Evolutionary conservation across 2,113 vertebrate species (phyloP), one percentile per base, ranked within the genome.

Genomic region (Tetraodon nigroviridis): DNA sequence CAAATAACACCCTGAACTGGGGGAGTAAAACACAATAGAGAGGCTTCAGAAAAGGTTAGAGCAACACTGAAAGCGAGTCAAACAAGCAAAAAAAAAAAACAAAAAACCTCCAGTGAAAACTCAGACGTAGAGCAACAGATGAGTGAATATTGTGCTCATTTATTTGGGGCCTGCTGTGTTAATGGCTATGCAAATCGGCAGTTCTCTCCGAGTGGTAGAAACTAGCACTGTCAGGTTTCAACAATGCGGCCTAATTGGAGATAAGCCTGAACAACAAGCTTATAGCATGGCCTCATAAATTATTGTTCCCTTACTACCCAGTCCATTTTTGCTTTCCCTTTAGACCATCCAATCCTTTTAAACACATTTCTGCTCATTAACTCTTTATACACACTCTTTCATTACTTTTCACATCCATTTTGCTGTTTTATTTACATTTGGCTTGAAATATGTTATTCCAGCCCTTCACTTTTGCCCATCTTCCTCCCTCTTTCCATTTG

Each of bases 171-270:
- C 80, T 64, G 76, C 78, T 85, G 83, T 71, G 82, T 83, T 87
- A 88, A 88, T 87, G 79, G 83, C 69, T 79, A 71, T 80, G 81
- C 74, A 86, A 85, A 88, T 82, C 73, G 80, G 83, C 78, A 51
- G 68, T 73, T 85, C 80, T 84, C 83, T 64, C 78, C 58, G 53
- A 81, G 64, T 72, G 62, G 71, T 82, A 81, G 84, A 69, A 85
- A 80, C 76, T 58, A 67, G 67, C 87, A 81, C 75, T 84, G 77
- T 83, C 82, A 85, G 71, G 64, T 67, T 70, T 79, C 78, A 79
- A 87, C 82, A 85, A 88, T 82, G 73, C 75, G 73, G 78, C 80
- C 84, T 90, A 90, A 90, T 89, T 90, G 86, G 85, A 83, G 87
- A 90, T 89, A 90, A 87, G 84, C 68, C 84, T 60, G 70, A 89